Conservation (phyloP, 2,797 vertebrate species). For the Enteromius unitaeniatus region DNA sequence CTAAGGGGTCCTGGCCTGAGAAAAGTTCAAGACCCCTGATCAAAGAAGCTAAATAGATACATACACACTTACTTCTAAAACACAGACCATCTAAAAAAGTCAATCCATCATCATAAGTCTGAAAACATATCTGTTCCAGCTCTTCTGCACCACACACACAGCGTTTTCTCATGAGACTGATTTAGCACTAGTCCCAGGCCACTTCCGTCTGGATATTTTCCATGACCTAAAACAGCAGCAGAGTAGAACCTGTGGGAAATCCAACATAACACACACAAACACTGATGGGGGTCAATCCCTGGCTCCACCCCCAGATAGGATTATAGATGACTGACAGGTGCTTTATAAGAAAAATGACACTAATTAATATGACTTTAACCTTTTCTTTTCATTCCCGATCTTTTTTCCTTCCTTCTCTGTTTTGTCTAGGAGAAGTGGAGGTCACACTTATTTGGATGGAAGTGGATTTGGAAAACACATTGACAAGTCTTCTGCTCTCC, state of each 20-base stretch:
- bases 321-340: slow-evolving; percentile 54
- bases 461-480: slow-evolving; percentile 59
- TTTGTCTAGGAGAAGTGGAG: slow-evolving; percentile 6
- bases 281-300: slow-evolving; percentile 16
- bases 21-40: neutral
- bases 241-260: slow-evolving; percentile 23
- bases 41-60: slow-evolving; percentile 1
- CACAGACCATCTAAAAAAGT: neutral
- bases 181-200: slow-evolving; percentile 20
- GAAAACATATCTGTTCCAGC: neutral
- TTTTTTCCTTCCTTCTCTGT: slow-evolving; percentile 12
- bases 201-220: slow-evolving; percentile 12
- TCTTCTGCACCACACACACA: slow-evolving; percentile 12
- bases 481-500: slow-evolving; percentile 71
- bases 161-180: slow-evolving; percentile 39
- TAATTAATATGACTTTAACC: slow-evolving; percentile 38
- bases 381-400: slow-evolving; percentile 30
- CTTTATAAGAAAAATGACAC: slow-evolving; percentile 52
- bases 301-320: slow-evolving; percentile 45
- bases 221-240: slow-evolving; percentile 36
- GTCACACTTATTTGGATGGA: slow-evolving; percentile 39
- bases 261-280: slow-evolving; percentile 12
- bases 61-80: neutral
- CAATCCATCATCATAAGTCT: neutral
- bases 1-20: neutral